Evolutionary conservation across 2,888 invertebrate genomes (phyloP), one percentile per base, ranked within the genome.

Genomic region (Caenorhabditis panamensis): DNA sequence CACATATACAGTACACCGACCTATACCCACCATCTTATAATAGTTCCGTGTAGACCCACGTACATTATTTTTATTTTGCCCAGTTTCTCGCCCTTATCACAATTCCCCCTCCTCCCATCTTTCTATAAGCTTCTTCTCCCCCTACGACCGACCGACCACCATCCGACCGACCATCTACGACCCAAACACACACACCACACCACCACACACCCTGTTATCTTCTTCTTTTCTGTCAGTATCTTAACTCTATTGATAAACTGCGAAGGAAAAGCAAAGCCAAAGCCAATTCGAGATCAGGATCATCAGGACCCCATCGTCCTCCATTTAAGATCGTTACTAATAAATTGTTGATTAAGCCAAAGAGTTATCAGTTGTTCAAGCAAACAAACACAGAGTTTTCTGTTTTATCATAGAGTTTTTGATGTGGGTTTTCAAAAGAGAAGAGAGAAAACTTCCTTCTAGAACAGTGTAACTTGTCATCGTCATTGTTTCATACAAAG

Each of bases 1-100:
- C 80, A 80, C 69, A 80, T 80, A 80, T 75, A 64, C 63, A 58
- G 79, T 79, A 67, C 76, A 62, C 41, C 49, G 18, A 20, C 54
- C 56, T 62, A 31, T 36, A 31, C 31, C 31, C 9, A 31, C 62
- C 64, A 31, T 31, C 31, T 31, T 31, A 6, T 31, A 31, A 51
- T 69, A 78, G 79, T 72, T 72, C 69, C 72, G 72, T 72, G 72
- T 79, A 79, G 72, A 62, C 59, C 56, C 59, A 56, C 54, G 13
- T 47, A 53, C 44, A 13, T 54, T 18, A 18, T 61, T 62, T 22
- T 24, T 41, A 9, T 31, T 22, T 18, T 58, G 4, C 31, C 9
- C 9, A 31, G n/a, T 31, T 9, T 31, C 4, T 31, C 31, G 9
- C 28, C 26, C 47, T 73, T 56, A 61, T 54, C 62, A 71, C 20